phyloP scores from a whole-genome alignment of 2,888 invertebrate species.

The Lamproptera curius region DNA sequence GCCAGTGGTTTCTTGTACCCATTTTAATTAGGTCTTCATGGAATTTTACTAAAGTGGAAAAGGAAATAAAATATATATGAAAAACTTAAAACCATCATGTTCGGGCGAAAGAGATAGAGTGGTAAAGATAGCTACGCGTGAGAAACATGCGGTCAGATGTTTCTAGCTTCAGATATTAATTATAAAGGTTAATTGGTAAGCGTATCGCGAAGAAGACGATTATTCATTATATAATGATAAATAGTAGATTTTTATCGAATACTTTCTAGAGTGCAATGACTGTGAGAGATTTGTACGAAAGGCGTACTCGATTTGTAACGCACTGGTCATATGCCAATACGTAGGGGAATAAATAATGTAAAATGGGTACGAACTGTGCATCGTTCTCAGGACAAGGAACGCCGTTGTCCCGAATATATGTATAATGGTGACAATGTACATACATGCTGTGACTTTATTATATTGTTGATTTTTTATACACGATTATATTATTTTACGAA shows the following conservation, averaged over 20 bases:
- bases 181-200: constrained; percentile 40
- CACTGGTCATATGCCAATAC: constrained; percentile 49
- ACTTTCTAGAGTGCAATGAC: constrained; percentile 35
- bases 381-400: constrained; percentile 36
- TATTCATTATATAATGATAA: constrained; percentile 40
- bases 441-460: constrained; percentile 63
- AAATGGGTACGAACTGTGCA: constrained; percentile 60
- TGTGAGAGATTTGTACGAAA: constrained; percentile 19
- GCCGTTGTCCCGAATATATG: constrained; percentile 38
- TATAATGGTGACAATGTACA: constrained; percentile 43
- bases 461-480: constrained; percentile 60
- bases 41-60: constrained; percentile 38
- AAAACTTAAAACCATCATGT: constrained; percentile 11
- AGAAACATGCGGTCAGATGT: background rate
- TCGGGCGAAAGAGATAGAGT: constrained; percentile 24
- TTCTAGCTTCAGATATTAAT: constrained; percentile 42
- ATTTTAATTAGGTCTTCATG: constrained; percentile 60
- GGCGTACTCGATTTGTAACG: constrained; percentile 20
- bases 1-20: constrained; percentile 67
- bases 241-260: constrained; percentile 48
- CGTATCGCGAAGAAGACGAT: constrained; percentile 35
- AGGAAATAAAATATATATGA: too few species aligned
- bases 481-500: constrained; percentile 54
- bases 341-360: constrained; percentile 47
- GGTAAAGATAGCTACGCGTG: constrained; percentile 14